Evolutionary conservation across 2,113 vertebrate species (phyloP).

Genomic region (Apus apus): DNA sequence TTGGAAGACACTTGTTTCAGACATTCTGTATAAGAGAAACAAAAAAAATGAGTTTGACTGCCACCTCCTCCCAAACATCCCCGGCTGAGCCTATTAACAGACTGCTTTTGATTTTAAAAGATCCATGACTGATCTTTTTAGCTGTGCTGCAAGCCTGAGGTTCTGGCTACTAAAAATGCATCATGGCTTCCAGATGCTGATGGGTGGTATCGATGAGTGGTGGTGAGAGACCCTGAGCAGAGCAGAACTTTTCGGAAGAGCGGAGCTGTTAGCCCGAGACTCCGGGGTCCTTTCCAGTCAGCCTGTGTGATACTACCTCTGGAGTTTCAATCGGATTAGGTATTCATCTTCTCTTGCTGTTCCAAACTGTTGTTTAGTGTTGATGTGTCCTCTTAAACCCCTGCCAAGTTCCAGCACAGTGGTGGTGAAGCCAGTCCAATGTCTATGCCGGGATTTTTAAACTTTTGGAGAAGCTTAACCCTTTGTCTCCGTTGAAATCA

Average conservation of each 20-base stretch:
- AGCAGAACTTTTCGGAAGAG: background rate
- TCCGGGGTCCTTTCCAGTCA: slow-evolving; percentile 42
- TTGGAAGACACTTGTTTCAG: background rate
- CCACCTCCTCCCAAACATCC: background rate
- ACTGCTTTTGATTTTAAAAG: background rate
- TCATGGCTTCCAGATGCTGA: background rate
- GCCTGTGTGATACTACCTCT: slow-evolving; percentile 45
- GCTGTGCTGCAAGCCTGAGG: background rate
- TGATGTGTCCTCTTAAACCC: slow-evolving; percentile 54
- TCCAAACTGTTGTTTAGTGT: slow-evolving; percentile 60
- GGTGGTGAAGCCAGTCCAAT: slow-evolving; percentile 13
- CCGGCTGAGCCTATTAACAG: fast-evolving
- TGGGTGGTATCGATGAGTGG: fast-evolving
- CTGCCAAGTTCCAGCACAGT: slow-evolving; percentile 51
- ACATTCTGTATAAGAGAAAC: background rate
- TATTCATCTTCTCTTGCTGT: slow-evolving; percentile 64
- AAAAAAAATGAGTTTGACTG: background rate
- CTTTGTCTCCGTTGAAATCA: background rate
- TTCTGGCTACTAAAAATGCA: background rate
- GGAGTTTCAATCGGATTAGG: slow-evolving; percentile 48
- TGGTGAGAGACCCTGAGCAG: background rate
- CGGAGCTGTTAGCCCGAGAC: background rate
- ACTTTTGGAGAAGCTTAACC: slow-evolving; percentile 20
- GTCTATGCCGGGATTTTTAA: background rate
- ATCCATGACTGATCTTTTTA: background rate